A percentile compares a stretch with the other conserved stretches of the same genome.
Evolutionary conservation across 2,888 invertebrate species (phyloP).

Genomic region (Cheilosia urbana): DNA sequence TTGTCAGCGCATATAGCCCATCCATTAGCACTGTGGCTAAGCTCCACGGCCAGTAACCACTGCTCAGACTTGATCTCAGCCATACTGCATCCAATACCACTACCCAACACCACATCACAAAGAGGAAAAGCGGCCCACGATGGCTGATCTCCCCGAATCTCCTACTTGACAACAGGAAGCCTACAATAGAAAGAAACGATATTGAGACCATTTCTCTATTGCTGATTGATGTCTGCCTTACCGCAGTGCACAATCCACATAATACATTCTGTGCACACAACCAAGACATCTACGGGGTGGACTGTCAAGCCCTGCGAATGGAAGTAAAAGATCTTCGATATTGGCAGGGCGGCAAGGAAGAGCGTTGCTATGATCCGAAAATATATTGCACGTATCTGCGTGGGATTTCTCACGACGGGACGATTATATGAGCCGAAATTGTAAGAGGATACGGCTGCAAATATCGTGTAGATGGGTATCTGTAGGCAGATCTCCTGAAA

Average conservation of each 20-base stretch:
- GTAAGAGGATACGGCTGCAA: constrained; percentile 92
- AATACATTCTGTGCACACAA: constrained; percentile 88
- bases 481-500: constrained; percentile 93
- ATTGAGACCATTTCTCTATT: neutral
- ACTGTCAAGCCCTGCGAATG: constrained; percentile 85
- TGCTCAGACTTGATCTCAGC: constrained; percentile 87
- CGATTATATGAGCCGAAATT: constrained; percentile 89
- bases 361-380: constrained; percentile 87
- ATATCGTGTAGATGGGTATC: constrained; percentile 89
- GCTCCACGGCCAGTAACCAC: constrained; percentile 86
- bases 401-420: constrained; percentile 86
- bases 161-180: constrained; percentile 87
- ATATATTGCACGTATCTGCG: constrained; percentile 87
- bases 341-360: constrained; percentile 87
- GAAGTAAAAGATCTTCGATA: constrained; percentile 88
- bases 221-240: constrained; percentile 82
- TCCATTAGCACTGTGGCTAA: constrained; percentile 87
- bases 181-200: constrained; percentile 75
- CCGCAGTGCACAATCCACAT: constrained; percentile 93
- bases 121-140: constrained; percentile 89
- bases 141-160: constrained; percentile 87
- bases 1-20: constrained; percentile 88
- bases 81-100: constrained; percentile 88
- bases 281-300: constrained; percentile 89
- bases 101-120: constrained; percentile 89